A percentile compares a stretch with the other conserved stretches of the same genome.
Evolutionary conservation across 2,888 invertebrate genomes (phyloP).

Genomic region (Neoaliturus tenellus): DNA sequence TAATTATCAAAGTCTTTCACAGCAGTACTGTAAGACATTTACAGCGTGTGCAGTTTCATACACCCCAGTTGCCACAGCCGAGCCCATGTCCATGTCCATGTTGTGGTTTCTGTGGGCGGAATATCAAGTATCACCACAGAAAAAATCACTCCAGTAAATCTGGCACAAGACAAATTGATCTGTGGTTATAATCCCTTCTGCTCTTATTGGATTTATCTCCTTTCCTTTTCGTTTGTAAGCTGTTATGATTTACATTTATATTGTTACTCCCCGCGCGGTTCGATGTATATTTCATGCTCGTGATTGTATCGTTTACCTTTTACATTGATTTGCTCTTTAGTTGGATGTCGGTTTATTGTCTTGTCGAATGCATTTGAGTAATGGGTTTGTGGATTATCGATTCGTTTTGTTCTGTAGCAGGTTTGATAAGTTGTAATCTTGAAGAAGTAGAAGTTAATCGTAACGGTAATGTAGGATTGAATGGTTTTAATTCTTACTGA

Average conservation of each 20-base stretch:
- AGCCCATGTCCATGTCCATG: neutral
- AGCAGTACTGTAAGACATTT: no score
- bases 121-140: slow-evolving; percentile 12
- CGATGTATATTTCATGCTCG: slow-evolving; percentile 3
- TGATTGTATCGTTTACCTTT: neutral
- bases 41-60: neutral
- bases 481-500: no score
- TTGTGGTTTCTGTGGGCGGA: slow-evolving; percentile 27
- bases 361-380: neutral
- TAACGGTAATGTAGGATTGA: no score
- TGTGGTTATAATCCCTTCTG: neutral
- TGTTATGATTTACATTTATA: slow-evolving; percentile 42
- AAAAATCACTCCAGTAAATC: neutral
- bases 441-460: no score
- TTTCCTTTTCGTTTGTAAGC: slow-evolving; percentile 1
- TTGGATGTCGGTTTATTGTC: neutral
- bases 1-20: no score
- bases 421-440: no score
- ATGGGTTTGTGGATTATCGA: neutral
- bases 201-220: slow-evolving; percentile 25
- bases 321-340: neutral
- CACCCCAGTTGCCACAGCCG: neutral
- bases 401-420: neutral
- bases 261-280: neutral
- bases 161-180: slow-evolving; percentile 46